Conservation (phyloP, 2,888 invertebrate genomes). For the Gymnosoma rotundatum region DNA sequence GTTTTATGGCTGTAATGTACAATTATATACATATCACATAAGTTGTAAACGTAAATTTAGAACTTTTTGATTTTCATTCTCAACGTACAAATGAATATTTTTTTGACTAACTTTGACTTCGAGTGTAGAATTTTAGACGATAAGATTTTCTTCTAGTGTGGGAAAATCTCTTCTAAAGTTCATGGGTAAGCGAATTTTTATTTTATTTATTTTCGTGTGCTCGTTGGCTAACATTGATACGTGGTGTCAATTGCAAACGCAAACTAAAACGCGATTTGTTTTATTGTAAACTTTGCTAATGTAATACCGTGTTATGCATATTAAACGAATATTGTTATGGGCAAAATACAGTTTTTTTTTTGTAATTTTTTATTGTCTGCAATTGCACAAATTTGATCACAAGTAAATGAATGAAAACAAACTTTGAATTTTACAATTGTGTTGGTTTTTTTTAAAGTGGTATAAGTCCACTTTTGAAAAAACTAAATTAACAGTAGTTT, state of each 20-base stretch:
- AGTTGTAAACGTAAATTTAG: too few species aligned
- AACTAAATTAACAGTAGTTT: too few species aligned
- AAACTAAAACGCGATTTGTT: constrained; percentile 34
- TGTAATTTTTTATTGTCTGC: too few species aligned
- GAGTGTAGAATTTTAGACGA: constrained; percentile 33
- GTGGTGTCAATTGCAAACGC: constrained; percentile 64
- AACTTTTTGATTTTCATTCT: too few species aligned
- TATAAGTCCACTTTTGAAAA: too few species aligned
- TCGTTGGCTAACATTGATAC: constrained; percentile 51
- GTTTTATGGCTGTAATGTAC: too few species aligned
- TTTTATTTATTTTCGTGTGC: constrained; percentile 27
- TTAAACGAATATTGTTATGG: constrained; percentile 1
- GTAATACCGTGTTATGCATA: constrained; percentile 29
- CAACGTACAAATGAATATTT: background rate
- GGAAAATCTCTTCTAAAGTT: constrained; percentile 52
- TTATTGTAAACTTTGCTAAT: constrained; percentile 55
- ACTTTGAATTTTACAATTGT: too few species aligned
- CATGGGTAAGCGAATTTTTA: constrained; percentile 13
- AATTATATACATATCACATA: too few species aligned
- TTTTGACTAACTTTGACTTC: background rate
- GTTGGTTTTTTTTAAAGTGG: too few species aligned
- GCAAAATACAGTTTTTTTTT: background rate
- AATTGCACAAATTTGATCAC: too few species aligned
- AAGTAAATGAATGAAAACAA: too few species aligned
- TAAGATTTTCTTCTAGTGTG: constrained; percentile 46